Percentiles rank a stretch among this genome's conserved stretches.
These are phyloP conservation scores for Apistogramma diplotaenia DNA, from an alignment of 2,113 vertebrate genomes.

Conservation along the genomic window DNA sequence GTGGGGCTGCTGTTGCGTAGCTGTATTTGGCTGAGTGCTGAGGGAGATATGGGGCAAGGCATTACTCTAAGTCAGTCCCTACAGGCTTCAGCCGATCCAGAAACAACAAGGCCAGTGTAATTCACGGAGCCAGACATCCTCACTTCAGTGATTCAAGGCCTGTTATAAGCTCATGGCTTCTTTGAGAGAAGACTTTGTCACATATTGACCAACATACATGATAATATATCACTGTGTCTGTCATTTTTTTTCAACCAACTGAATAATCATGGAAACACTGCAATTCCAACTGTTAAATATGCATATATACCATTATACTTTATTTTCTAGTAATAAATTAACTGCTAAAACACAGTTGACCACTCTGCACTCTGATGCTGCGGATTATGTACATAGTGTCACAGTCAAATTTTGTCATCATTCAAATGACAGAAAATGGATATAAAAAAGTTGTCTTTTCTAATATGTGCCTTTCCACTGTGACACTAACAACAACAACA, in stretches of 20 bases:
- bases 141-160: constrained; percentile 64
- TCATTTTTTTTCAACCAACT: not conserved
- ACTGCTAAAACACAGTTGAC: not conserved
- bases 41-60: constrained; percentile 74
- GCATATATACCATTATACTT: not conserved
- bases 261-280: not conserved
- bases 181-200: constrained; percentile 37
- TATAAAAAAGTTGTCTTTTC: not conserved
- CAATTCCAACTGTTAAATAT: not conserved
- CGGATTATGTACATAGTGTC: not conserved
- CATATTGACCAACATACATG: constrained; percentile 28
- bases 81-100: constrained; percentile 67
- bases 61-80: constrained; percentile 74
- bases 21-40: constrained; percentile 74
- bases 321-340: not conserved
- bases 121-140: constrained; percentile 66
- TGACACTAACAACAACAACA: not conserved
- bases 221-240: not conserved
- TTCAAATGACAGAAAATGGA: not conserved
- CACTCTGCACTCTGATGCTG: not conserved
- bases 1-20: constrained; percentile 69
- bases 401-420: not conserved
- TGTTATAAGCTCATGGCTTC: constrained; percentile 53
- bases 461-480: constrained; percentile 1
- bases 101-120: constrained; percentile 76